A percentile compares a stretch with the other conserved stretches of the same genome.
phyloP scores from a whole-genome alignment of 2,888 invertebrate species.

The Arctia plantaginis region DNA sequence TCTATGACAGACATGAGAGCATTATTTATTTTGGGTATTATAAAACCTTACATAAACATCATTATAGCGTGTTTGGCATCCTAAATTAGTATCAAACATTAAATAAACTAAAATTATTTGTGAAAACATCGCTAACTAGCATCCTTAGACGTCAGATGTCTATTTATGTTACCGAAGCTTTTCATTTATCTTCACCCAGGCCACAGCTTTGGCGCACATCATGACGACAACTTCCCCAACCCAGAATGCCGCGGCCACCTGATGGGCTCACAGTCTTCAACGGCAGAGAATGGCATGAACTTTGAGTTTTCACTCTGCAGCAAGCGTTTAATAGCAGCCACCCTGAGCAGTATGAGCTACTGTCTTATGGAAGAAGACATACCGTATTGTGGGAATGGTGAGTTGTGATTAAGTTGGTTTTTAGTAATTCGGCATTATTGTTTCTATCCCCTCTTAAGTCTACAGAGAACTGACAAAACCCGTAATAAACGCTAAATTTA shows the following conservation, averaged over 20 bases:
- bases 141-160: background rate
- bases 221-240: conserved; percentile 81
- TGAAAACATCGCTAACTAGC: no score
- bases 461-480: background rate
- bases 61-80: no score
- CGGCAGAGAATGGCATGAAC: conserved; percentile 60
- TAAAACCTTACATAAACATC: no score
- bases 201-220: conserved; percentile 85
- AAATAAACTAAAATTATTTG: no score
- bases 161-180: background rate
- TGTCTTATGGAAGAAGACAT: conserved; percentile 75
- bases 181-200: conserved; percentile 56
- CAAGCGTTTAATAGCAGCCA: conserved; percentile 76
- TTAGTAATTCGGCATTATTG: background rate
- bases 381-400: conserved; percentile 86
- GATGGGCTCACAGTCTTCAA: conserved; percentile 81
- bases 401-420: conserved; percentile 12
- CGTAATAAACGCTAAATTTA: background rate
- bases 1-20: no score
- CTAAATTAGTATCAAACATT: no score
- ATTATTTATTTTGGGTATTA: no score
- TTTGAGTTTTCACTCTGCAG: conserved; percentile 84
- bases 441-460: background rate
- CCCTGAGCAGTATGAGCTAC: conserved; percentile 81
- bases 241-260: conserved; percentile 76